Base-by-base conservation (phyloP, 2,797 vertebrate species). In the Mastacembelus armatus region DNA sequence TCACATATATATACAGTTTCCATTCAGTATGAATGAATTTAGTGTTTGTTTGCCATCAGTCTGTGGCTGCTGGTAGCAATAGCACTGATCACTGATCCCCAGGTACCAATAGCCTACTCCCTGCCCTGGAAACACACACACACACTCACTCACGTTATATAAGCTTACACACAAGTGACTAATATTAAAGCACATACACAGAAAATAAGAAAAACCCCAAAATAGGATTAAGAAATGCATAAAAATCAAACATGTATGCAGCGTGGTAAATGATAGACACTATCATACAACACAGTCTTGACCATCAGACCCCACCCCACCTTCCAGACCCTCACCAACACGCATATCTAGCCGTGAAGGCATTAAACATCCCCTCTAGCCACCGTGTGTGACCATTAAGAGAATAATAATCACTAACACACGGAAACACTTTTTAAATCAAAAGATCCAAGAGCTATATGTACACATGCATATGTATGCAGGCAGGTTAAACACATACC, bases 381-480 rank as follows among this genome's bases (percentile, higher is more conserved):
- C 55, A 57, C 33, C n/a, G n/a, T 59, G 27, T 71, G 56, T 44
- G 71, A 71, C 79, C 79, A 74, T 72, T 81, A 73, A 62, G 44
- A 75, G 63, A 87, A 81, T 72, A 78, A 85, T 75, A 84, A 89
- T 83, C 67, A 73, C 57, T 51, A 66, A 86, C 85, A 90, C 60
- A 82, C 33, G 65, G 85, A 87, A 90, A 77, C 74, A 71, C 77
- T 91, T 84, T n/a, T 75, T 5, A 75, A 39, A 27, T 36, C 35
- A 33, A 36, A 65, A 58, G 48, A 60, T 29, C 52, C 40, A 66
- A 77, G 39, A 54, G 24, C 29, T 45, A 19, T 29, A n/a, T 29
- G 21, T 5, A 54, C 56, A 47, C 55, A 32, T 45, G 48, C 26
- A 57, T 16, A 36, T 15, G 14, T 38, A 64, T 49, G 32, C 26